These are phyloP conservation scores for Parus major DNA, from an alignment of 2,113 vertebrate species.

Conservation along the genomic window DNA sequence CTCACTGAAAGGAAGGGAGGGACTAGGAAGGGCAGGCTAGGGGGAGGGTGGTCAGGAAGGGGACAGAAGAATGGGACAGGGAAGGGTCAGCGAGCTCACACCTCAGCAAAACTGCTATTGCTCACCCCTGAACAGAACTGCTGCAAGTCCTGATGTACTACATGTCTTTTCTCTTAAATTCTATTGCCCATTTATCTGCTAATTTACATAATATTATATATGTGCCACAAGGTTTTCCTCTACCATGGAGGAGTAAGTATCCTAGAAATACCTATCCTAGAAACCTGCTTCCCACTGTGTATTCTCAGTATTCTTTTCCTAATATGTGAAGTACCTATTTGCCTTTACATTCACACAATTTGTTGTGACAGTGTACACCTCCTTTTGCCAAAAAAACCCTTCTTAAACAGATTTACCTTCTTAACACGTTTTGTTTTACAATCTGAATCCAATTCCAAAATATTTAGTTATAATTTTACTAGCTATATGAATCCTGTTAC, in stretches of 20 bases:
- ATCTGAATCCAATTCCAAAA: neutral
- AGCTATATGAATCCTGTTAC: neutral
- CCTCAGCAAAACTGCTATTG: neutral
- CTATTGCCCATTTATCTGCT: neutral
- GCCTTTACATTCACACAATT: neutral
- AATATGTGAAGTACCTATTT: neutral
- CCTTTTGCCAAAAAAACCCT: neutral
- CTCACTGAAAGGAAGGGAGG: constrained; percentile 50
- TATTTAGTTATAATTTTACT: neutral
- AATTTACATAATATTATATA: neutral
- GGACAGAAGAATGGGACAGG: neutral
- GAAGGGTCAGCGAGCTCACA: neutral
- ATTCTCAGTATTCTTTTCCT: neutral
- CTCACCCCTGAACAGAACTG: neutral
- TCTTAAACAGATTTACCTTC: constrained; percentile 1
- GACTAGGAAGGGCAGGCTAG: neutral
- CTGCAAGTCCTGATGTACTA: neutral
- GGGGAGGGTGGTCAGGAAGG: neutral
- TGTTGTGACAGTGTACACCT: neutral
- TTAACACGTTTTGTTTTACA: neutral
- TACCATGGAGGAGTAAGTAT: neutral
- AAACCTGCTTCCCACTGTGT: neutral
- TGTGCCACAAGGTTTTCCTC: neutral
- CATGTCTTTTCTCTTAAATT: neutral
- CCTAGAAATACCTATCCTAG: neutral